Evolutionary conservation across 2,113 vertebrate genomes (phyloP), one percentile per base, ranked within the genome.

Genomic region (Apus apus): DNA sequence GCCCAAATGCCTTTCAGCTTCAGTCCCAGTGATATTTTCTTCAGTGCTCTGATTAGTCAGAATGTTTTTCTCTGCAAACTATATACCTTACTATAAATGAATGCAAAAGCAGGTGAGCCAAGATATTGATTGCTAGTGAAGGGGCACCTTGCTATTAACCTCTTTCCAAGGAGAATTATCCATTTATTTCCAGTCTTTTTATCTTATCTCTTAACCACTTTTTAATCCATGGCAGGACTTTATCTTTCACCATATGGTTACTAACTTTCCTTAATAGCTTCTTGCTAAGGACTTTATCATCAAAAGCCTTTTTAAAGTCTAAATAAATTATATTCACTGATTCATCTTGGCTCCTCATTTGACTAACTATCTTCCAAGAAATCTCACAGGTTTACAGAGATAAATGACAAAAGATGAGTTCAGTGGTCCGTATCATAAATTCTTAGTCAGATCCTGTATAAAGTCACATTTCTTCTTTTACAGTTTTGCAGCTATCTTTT

Each of bases 121-220:
- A 76, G 80, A 43, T 96, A 95, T 94, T 4, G 77, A 97, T 93
- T 93, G 83, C 85, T 70, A 61, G 77, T 90, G 93, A 94, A 94
- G 90, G 96, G 94, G 96, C 90, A 95, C 66, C 92, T 96, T 95
- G 92, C 96, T 96, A 95, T 97, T 97, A 96, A 96, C 96, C 96
- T 92, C 88, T 92, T 96, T 68, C 76, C 76, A 89, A 83, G 70
- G 90, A 97, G 96, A 97, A 96, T 93, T 95, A 94, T 76, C 94
- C 83, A 15, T 96, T 96, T 95, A 96, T 96, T 95, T 93, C 88
- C 90, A 94, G 76, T 87, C 92, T 94, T 95, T 94, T 95, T 92
- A 96, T 97, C 96, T 96, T 96, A 97, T 96, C 96, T 97, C 90
- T 95, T 94, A 95, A 95, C 93, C 94, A 94, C 93, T 94, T 97